Evolutionary conservation across 2,113 vertebrate genomes (phyloP), one percentile per base, ranked within the genome.

Genomic region (Drymodes brunneopygia): DNA sequence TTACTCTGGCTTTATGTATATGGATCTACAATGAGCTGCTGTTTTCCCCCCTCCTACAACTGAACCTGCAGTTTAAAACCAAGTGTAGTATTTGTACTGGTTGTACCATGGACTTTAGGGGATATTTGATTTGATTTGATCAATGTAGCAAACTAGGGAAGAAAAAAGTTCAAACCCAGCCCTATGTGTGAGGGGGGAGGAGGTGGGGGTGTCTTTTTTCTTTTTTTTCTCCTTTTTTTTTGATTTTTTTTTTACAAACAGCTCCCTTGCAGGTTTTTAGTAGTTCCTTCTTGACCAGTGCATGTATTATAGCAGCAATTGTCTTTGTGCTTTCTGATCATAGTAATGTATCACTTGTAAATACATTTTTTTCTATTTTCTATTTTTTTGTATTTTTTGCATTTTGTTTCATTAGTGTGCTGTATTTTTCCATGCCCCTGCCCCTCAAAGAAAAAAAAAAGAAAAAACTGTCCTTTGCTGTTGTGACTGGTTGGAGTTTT

Each of bases 351-450:
- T 98, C 96, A 97, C 98, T 97, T 98, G 98, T 98, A 98, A 98
- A 98, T 98, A 98, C 98, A 98, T 98, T 98, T 98, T 98, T 98
- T 98, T 98, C 98, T 98, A 98, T 98, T 98, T 98, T 98, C 96
- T 98, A 97, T 98, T 97, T 98, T 98, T 97, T 97, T 97, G 91
- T 97, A 97, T 98, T 98, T 98, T 98, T 98, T 94, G 97, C 97
- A 97, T 98, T 98, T 97, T 96, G 97, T 98, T 98, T 97, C 97
- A 98, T 98, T 98, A 97, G 97, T 98, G 97, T 98, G 97, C 98
- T 98, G 98, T 98, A 98, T 97, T 97, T 96, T 94, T 97, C 97
- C 98, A 97, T 95, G 96, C 95, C 97, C 97, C 93, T 94, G 88
- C 94, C 97, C 97, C 92, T 97, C 89, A 86, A 97, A 95, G 79